These are phyloP conservation scores for Metallyticus violacea DNA, from an alignment of 2,888 invertebrate genomes.

Conservation along the genomic window DNA sequence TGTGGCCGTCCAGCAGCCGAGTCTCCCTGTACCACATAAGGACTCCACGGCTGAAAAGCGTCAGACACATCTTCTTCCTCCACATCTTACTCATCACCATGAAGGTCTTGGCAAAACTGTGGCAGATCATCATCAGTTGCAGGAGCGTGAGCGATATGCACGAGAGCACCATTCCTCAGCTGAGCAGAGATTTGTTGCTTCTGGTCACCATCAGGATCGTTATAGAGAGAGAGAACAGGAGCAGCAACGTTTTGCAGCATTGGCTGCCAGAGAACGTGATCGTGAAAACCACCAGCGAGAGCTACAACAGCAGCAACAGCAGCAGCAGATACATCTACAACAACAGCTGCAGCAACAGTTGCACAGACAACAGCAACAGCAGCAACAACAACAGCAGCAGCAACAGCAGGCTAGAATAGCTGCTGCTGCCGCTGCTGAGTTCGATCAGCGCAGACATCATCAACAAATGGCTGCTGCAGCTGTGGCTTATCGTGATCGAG, in stretches of 20 bases:
- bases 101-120: conserved; percentile 58
- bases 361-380: conserved; percentile 47
- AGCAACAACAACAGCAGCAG: conserved; percentile 38
- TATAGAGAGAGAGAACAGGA: conserved; percentile 40
- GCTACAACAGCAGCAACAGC: conserved; percentile 45
- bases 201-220: conserved; percentile 37
- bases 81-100: conserved; percentile 39
- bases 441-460: conserved; percentile 40
- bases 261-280: conserved; percentile 40
- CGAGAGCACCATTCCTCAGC: conserved; percentile 29
- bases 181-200: conserved; percentile 38
- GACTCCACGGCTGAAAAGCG: conserved; percentile 40
- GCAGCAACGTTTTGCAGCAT: conserved; percentile 40
- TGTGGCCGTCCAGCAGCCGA: conserved; percentile 87
- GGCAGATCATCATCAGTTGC: conserved; percentile 39
- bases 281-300: conserved; percentile 40
- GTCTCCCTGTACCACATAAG: conserved; percentile 71
- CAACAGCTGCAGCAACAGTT: conserved; percentile 39
- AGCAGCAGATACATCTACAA: conserved; percentile 44
- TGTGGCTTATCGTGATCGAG: conserved; percentile 20
- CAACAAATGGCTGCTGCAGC: conserved; percentile 32
- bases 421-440: conserved; percentile 39
- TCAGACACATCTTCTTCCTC: conserved; percentile 31
- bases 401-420: conserved; percentile 33
- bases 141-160: conserved; percentile 40